These are phyloP conservation scores for Muricea muricata DNA, from an alignment of 92 coral and sea anemone genomes.

Conservation along the genomic window DNA sequence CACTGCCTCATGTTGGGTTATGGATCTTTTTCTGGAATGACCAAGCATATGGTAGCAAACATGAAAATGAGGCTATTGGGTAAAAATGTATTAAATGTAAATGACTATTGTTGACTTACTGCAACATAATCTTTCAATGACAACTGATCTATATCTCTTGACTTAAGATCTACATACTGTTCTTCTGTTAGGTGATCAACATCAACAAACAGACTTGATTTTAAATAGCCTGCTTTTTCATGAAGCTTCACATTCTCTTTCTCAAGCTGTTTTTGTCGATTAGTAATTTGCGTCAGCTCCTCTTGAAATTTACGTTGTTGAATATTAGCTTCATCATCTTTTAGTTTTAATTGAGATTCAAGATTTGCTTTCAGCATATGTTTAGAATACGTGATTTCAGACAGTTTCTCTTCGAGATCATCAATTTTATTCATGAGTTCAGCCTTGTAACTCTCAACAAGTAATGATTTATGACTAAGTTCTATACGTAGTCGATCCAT, in stretches of 20 bases:
- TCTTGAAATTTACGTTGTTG: conserved; percentile 80
- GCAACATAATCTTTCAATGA: conserved; percentile 82
- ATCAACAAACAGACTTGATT: conserved; percentile 66
- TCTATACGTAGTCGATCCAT: conserved; percentile 89
- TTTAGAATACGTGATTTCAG: conserved; percentile 86
- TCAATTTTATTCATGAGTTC: conserved; percentile 87
- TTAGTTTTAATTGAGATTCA: conserved; percentile 89
- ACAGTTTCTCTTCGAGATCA: conserved; percentile 87
- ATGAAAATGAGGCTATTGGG: too few relatives aligned
- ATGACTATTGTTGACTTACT: too few relatives aligned
- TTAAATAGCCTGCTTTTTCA: conserved; percentile 85
- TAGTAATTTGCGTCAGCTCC: conserved; percentile 75
- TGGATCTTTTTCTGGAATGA: too few relatives aligned
- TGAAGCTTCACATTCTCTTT: conserved; percentile 79
- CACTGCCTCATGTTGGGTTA: too few relatives aligned
- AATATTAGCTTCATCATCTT: conserved; percentile 84
- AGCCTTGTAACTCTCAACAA: conserved; percentile 89
- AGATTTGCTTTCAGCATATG: conserved; percentile 93
- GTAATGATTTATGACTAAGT: conserved; percentile 87
- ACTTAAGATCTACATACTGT: conserved; percentile 83
- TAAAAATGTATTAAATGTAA: too few relatives aligned
- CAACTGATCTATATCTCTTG: conserved; percentile 72
- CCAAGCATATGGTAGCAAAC: too few relatives aligned
- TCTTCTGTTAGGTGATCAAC: conserved; percentile 78
- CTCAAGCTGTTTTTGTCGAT: conserved; percentile 86